Conservation (phyloP, 2,113 vertebrate genomes). For the Phaetusa simplex region DNA sequence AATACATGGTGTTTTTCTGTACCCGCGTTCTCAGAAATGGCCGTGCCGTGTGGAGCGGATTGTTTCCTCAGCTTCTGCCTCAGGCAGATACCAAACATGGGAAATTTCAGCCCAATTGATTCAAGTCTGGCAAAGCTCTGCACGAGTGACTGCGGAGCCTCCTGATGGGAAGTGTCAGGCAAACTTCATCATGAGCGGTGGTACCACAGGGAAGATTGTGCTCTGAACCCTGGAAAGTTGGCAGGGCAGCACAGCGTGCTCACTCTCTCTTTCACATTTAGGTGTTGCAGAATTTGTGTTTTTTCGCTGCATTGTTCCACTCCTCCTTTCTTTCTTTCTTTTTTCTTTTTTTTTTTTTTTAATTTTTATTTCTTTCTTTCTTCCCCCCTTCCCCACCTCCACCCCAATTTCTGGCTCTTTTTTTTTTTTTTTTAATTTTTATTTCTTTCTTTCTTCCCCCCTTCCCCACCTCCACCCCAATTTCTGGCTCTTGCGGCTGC, state of each 20-base stretch:
- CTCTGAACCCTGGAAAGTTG: neutral
- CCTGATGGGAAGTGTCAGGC: conserved; percentile 30
- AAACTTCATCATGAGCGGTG: neutral
- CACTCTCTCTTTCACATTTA: neutral
- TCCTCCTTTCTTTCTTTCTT: too few relatives aligned
- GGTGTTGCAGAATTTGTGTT: neutral
- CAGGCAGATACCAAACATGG: conserved; percentile 41
- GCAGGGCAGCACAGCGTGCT: neutral
- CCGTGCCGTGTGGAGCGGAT: neutral
- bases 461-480: neutral
- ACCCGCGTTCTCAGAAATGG: neutral
- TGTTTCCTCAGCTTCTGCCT: conserved; percentile 20
- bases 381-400: too few relatives aligned
- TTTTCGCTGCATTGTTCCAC: neutral
- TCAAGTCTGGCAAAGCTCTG: neutral
- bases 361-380: neutral
- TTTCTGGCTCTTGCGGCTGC: neutral
- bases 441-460: neutral
- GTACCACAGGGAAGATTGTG: neutral
- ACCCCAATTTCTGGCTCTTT: too few relatives aligned
- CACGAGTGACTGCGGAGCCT: neutral
- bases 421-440: too few relatives aligned
- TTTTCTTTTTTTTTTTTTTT: too few relatives aligned
- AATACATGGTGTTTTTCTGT: neutral
- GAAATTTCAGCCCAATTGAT: conserved; percentile 33